Evolutionary conservation across 1,140 invertebrate genomes (phyloP), one percentile per base, ranked within the genome.

Genomic region (Ditylenchus dipsaci): DNA sequence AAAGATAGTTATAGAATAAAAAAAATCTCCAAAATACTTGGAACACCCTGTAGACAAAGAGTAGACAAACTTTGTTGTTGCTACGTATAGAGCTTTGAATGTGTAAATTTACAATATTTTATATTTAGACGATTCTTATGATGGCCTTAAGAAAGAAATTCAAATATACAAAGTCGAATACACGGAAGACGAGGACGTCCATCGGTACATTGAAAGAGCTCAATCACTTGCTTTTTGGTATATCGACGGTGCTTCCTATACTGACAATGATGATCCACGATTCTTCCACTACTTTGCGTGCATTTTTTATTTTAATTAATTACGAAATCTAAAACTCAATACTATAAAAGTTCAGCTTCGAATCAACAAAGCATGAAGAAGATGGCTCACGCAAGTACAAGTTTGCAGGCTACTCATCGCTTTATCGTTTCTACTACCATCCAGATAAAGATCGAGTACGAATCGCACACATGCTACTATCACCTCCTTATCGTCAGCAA

Each of bases 341-440:
- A 38, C 11, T 38, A 5, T 38, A 5, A 11, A 5, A 38, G 11
- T 38, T 38, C 33, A 38, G 33, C 33, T 38, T 38, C 33, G 33
- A 38, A 11, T 5, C 33, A 11, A 38, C 33, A 3, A 38, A 38
- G 11, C 33, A 38, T 38, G 33, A 38, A 38, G n/a, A 30, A 53
- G 62, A 56, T 33, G 59, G 59, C 43, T 38, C 27, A 45, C 56
- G 33, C 1, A 30, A 58, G n/a, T 92, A 91, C 80, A 89, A 89
- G 38, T 88, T 91, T 65, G 88, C 89, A 71, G 94, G 91, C 13
- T 96, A 93, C 84, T 88, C 89, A 38, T 92, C 92, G 0, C 89
- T 94, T 23, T 98, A 96, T 86, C 89, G 91, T 74, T 97, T 94
- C 84, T 97, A 93, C 83, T 90, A 91, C 0, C 95, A 95, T 85